These are phyloP conservation scores for Byasa hedistus DNA, from an alignment of 2,888 invertebrate species.

Conservation along the genomic window DNA sequence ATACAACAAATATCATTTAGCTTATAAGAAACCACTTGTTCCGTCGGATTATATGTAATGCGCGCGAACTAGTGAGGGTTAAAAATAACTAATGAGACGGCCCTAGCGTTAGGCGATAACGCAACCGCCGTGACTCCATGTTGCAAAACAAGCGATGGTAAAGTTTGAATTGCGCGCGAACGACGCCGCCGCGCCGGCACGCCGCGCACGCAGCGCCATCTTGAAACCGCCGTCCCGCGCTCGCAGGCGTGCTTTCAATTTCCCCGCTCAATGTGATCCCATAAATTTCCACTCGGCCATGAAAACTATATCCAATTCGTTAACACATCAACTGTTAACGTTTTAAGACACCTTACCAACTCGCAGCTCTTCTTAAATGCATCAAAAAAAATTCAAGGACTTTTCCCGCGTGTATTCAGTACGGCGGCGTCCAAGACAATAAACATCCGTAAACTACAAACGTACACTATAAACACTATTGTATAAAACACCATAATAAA, in stretches of 20 bases:
- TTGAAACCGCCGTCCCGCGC: constrained; percentile 61
- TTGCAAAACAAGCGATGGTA: constrained; percentile 67
- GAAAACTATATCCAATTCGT: background rate
- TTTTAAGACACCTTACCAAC: background rate
- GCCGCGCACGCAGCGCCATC: constrained; percentile 77
- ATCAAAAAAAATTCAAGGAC: constrained; percentile 24
- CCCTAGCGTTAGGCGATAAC: constrained; percentile 67
- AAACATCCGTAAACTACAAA: constrained; percentile 48
- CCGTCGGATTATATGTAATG: constrained; percentile 47
- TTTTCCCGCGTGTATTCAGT: constrained; percentile 67
- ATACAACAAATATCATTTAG: too few species aligned
- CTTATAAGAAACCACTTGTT: too few species aligned
- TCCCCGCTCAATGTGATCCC: constrained; percentile 35
- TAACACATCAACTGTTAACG: background rate
- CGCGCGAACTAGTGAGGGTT: constrained; percentile 55
- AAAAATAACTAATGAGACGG: constrained; percentile 77
- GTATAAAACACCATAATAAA: constrained; percentile 29
- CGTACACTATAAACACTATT: constrained; percentile 39
- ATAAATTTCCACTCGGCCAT: constrained; percentile 25
- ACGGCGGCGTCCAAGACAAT: constrained; percentile 52
- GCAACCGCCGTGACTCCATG: constrained; percentile 57
- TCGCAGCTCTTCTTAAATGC: background rate
- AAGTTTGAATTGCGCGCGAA: constrained; percentile 71
- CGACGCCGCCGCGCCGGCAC: constrained; percentile 67
- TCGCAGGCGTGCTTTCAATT: constrained; percentile 64